Evolutionary conservation across 2,888 invertebrate species (phyloP), one percentile per base, ranked within the genome.

Genomic region (Oscheius onirici): DNA sequence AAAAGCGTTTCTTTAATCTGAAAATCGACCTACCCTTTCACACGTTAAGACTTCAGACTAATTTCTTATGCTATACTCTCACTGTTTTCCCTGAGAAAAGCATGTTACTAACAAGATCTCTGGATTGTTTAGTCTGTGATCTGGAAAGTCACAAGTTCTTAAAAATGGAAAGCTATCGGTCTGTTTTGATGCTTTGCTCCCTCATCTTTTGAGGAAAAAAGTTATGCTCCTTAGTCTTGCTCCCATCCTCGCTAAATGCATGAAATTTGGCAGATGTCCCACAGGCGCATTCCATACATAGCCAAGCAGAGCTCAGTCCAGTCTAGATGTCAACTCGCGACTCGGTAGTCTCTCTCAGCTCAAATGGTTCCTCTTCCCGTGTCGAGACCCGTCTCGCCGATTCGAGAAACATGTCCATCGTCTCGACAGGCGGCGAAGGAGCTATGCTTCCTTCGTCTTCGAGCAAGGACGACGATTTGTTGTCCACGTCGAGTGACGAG

Each of bases 401-500:
- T 22, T 54, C 68, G 51, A 54, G 63, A 55, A 51, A 60, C 41
- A 28, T 65, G 63, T 46, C 65, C 11, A 24, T 63, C 28, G 43
- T 41, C 8, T 71, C 69, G 60, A 34, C 70, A 43, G 63, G 22
- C 2, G 63, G 26, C n/a, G 63, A 63, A 34, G 84, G 84, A 26
- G 80, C 82, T n/a, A 82, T 83, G 81, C 69, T 84, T 3, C 80
- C 83, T 10, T 77, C 80, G 10, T 78, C 78, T 8, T 78, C 78
- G 34, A 83, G 81, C 41, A 78, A 79, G 60, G 83, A 84, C 60
- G 84, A 84, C 57, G 84, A 84, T 54, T 71, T 81, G 20, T 71
- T 84, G 51, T 81, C 80, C 6, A 80, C 82, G n/a, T 77, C 77
- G 52, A 79, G 79, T 15, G 83, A 83, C 72, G 84, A 84, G 69